Conservation (phyloP, 2,797 vertebrate genomes). For the Heterohyrax brucei region DNA sequence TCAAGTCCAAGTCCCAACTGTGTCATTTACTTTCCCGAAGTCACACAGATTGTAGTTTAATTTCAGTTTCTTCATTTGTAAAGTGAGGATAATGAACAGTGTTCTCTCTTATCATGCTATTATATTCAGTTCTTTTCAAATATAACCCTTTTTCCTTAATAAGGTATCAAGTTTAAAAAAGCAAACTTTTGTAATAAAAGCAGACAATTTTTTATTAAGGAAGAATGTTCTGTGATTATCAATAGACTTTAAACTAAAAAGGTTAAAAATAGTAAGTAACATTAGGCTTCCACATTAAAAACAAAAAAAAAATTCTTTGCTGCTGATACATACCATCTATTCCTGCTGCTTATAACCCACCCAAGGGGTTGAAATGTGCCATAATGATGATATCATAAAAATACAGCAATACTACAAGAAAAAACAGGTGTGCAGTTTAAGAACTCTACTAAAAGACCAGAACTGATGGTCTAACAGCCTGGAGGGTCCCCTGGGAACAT, state of each 20-base stretch:
- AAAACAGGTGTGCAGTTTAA: no score
- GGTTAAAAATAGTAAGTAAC: not conserved
- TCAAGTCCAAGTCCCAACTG: not conserved
- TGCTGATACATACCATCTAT: not conserved
- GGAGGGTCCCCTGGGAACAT: no score
- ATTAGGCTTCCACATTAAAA: not conserved
- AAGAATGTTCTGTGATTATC: slow-evolving; percentile 26
- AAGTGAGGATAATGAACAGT: not conserved
- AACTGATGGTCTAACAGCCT: no score
- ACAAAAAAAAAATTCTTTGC: slow-evolving; percentile 1
- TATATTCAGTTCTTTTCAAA: slow-evolving; percentile 11
- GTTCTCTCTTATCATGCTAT: not conserved
- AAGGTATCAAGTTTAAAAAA: slow-evolving; percentile 43
- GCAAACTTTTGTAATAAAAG: not conserved
- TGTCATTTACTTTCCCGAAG: not conserved
- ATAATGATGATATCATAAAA: not conserved
- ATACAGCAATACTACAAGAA: not conserved
- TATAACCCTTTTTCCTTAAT: slow-evolving; percentile 40
- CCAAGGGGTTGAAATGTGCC: not conserved
- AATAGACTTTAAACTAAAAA: not conserved
- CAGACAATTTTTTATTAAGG: slow-evolving; percentile 27
- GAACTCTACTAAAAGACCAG: no score
- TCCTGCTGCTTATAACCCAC: slow-evolving; percentile 9
- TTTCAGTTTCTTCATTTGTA: not conserved
- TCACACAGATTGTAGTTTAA: not conserved